Conservation (phyloP, 2,888 invertebrate species). For the Phasia obesa region DNA sequence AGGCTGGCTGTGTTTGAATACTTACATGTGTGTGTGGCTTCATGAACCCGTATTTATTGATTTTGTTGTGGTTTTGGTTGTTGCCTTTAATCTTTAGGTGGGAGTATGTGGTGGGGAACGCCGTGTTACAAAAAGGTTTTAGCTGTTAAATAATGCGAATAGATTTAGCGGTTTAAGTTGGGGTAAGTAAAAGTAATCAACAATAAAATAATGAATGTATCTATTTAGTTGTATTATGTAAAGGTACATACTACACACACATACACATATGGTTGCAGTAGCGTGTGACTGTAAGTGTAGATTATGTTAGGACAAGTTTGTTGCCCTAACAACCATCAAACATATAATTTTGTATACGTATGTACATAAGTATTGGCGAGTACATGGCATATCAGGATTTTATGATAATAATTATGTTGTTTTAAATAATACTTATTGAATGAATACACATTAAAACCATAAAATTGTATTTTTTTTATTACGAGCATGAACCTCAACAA, state of each 20-base stretch:
- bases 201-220: neutral
- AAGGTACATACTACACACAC: no score
- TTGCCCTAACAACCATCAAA: slow-evolving; percentile 56
- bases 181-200: neutral
- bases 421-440: no score
- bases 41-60: neutral
- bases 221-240: neutral
- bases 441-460: no score
- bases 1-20: neutral
- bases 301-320: slow-evolving; percentile 8
- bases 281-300: neutral
- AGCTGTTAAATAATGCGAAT: slow-evolving; percentile 46
- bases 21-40: neutral
- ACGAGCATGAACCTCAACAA: no score
- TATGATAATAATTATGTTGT: neutral
- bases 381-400: neutral
- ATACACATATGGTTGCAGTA: neutral
- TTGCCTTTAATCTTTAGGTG: slow-evolving; percentile 25
- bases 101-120: neutral
- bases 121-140: slow-evolving; percentile 31
- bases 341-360: neutral
- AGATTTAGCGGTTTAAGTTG: slow-evolving; percentile 28
- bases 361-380: neutral
- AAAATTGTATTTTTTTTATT: no score
- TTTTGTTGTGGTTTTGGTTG: slow-evolving; percentile 15